Conservation (phyloP, 1,140 invertebrate genomes). For the Neotoxoptera formosana region DNA sequence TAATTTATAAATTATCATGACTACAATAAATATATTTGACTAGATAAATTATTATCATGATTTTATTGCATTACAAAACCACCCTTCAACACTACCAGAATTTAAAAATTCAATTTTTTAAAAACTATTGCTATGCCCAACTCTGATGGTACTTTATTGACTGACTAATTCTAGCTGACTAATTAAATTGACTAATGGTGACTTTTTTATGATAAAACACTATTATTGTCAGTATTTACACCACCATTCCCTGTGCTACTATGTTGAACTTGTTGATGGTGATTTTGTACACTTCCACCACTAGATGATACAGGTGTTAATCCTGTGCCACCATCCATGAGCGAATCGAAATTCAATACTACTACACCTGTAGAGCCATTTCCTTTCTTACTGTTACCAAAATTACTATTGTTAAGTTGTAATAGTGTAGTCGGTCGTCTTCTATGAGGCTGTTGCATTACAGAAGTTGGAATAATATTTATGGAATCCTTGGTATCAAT, state of each 20-base stretch:
- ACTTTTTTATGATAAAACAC: slow-evolving; percentile 32
- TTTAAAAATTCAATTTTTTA: background rate
- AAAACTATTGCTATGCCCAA: background rate
- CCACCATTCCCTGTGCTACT: background rate
- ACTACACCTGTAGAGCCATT: slow-evolving; percentile 85
- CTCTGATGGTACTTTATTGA: background rate
- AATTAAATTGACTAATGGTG: background rate
- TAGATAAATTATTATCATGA: slow-evolving; percentile 14
- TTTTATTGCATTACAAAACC: background rate
- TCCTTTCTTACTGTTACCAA: background rate
- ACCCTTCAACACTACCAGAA: background rate
- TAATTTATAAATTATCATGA: background rate
- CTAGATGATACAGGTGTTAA: slow-evolving; percentile 78
- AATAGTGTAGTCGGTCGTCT: slow-evolving; percentile 18
- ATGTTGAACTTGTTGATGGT: slow-evolving; percentile 15
- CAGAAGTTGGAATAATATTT: slow-evolving; percentile 13
- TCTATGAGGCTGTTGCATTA: background rate
- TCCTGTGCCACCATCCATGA: slow-evolving; percentile 92
- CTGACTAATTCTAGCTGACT: background rate
- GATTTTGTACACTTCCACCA: slow-evolving; percentile 28
- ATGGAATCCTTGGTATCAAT: background rate
- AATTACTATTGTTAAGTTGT: background rate
- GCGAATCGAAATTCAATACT: slow-evolving; percentile 88
- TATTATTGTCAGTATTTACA: background rate
- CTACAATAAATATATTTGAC: slow-evolving; percentile 18